These are phyloP conservation scores for Thysanoteuthis rhombus DNA, from an alignment of 2,888 invertebrate genomes.

Conservation along the genomic window DNA sequence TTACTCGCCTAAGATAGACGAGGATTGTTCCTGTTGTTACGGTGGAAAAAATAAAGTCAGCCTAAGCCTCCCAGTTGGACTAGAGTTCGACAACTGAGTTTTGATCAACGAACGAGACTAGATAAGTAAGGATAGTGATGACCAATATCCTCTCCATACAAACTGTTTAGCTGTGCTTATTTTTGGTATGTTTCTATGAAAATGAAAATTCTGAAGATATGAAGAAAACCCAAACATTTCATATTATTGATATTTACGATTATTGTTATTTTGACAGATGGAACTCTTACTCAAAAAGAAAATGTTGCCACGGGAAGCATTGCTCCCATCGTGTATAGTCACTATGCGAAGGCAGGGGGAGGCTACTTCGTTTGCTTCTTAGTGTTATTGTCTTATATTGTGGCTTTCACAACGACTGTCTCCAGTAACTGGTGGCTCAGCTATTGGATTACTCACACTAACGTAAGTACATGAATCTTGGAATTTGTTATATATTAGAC, in stretches of 20 bases:
- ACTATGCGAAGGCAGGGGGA: constrained; percentile 70
- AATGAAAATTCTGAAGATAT: too few species aligned
- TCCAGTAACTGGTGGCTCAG: constrained; percentile 74
- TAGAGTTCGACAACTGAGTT: too few species aligned
- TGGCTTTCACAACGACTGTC: constrained; percentile 71
- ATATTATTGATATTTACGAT: neutral
- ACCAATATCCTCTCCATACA: too few species aligned
- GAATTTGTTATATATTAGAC: neutral
- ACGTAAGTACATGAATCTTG: neutral
- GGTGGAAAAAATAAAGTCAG: too few species aligned
- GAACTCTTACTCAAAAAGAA: constrained; percentile 61
- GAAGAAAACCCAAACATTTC: neutral
- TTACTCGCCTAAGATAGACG: too few species aligned
- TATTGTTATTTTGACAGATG: constrained; percentile 33
- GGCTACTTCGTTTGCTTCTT: constrained; percentile 41
- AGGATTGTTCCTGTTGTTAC: too few species aligned
- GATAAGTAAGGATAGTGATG: too few species aligned
- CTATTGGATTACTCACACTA: neutral
- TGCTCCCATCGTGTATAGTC: constrained; percentile 66
- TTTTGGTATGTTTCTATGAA: too few species aligned
- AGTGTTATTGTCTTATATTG: constrained; percentile 63
- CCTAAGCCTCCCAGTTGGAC: too few species aligned
- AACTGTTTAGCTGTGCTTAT: too few species aligned
- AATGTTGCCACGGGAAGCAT: constrained; percentile 66
- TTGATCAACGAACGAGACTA: too few species aligned